Evolutionary conservation across 2,797 vertebrate genomes (phyloP).

Genomic region (Ficedula albicollis): DNA sequence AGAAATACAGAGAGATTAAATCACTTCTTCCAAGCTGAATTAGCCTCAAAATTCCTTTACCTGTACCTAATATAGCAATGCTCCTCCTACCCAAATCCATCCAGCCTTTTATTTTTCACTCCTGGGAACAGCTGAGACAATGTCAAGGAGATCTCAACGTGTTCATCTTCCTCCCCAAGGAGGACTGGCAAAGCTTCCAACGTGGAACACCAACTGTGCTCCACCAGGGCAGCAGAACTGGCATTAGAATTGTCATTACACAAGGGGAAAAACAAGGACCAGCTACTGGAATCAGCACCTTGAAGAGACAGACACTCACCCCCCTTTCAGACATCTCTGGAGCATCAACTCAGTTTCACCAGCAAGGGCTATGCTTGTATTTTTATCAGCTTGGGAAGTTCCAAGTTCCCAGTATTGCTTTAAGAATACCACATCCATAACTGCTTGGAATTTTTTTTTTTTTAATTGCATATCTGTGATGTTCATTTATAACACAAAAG

Average conservation of each 20-base stretch:
- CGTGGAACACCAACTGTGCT: rapidly evolving
- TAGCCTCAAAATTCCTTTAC: not conserved
- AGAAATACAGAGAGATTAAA: not conserved
- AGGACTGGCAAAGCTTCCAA: not conserved
- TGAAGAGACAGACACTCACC: not conserved
- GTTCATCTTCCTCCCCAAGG: not conserved
- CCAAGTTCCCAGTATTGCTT: not conserved
- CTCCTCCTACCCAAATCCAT: not conserved
- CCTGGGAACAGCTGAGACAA: not conserved
- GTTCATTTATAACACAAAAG: not conserved
- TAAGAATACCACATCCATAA: not conserved
- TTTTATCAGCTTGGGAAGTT: not conserved
- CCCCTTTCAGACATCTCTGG: not conserved
- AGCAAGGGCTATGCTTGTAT: not conserved
- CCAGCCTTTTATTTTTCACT: too few relatives aligned
- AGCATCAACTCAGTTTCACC: not conserved
- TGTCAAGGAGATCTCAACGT: rapidly evolving
- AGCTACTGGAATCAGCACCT: not conserved
- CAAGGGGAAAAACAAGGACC: not conserved
- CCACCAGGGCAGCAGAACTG: not conserved
- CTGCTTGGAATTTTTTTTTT: not conserved
- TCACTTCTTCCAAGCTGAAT: not conserved
- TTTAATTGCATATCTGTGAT: not conserved
- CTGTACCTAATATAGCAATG: not conserved
- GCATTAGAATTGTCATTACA: too few relatives aligned